Percentiles rank a stretch among this genome's conserved stretches.
Evolutionary conservation across 2,797 vertebrate genomes (phyloP).

Genomic region (Lophius americanus): DNA sequence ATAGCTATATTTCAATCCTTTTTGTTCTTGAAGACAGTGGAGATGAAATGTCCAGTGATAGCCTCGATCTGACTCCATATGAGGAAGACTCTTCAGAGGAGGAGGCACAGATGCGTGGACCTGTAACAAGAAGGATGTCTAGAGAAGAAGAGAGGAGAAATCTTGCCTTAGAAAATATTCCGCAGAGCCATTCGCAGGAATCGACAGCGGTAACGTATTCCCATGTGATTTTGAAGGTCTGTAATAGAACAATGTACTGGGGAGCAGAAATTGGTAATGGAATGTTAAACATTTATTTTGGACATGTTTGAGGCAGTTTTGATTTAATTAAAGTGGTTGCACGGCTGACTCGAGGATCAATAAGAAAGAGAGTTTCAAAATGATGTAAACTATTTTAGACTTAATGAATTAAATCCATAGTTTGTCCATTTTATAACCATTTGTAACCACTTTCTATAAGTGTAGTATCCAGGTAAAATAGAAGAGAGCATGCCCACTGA

Average conservation of each 20-base stretch:
- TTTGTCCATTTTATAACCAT: neutral
- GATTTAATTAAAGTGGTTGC: too few relatives aligned
- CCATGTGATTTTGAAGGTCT: neutral
- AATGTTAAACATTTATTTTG: slow-evolving; percentile 6
- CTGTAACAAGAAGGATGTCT: slow-evolving; percentile 26
- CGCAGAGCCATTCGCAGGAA: slow-evolving; percentile 42
- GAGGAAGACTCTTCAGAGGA: slow-evolving; percentile 69
- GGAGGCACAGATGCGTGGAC: slow-evolving; percentile 43
- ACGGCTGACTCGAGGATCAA: neutral
- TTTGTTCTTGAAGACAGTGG: slow-evolving; percentile 56
- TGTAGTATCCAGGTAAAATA: neutral
- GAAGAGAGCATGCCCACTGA: neutral
- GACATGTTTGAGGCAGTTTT: too few relatives aligned
- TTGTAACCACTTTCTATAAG: neutral
- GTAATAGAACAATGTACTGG: too few relatives aligned
- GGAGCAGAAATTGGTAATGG: neutral
- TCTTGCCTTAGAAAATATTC: slow-evolving; percentile 30
- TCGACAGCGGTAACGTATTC: slow-evolving; percentile 64
- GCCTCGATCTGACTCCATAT: slow-evolving; percentile 43
- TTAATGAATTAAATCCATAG: neutral
- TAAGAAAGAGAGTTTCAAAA: slow-evolving; percentile 17
- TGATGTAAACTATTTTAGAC: neutral
- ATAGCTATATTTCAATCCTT: neutral
- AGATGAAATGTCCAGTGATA: slow-evolving; percentile 67
- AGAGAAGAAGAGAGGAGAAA: slow-evolving; percentile 22